Evolutionary conservation across 2,797 vertebrate species (phyloP).

Genomic region (Oryzias sinensis): DNA sequence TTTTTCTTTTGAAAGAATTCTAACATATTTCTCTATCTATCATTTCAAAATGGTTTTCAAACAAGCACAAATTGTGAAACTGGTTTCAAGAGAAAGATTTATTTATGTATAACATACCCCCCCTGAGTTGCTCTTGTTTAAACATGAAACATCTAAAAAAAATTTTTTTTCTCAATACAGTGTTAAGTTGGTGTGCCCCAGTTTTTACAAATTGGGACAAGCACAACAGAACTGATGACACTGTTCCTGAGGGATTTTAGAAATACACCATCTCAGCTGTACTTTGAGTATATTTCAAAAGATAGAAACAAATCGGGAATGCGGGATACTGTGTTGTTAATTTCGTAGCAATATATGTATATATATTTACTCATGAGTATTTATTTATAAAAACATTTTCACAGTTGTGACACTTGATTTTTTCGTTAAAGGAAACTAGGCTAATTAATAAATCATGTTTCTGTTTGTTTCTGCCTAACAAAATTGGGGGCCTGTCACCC

Average conservation of each 20-base stretch:
- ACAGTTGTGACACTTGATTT: slow-evolving; percentile 24
- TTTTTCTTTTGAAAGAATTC: too few species aligned
- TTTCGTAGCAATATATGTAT: too few species aligned
- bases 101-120: not conserved
- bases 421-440: slow-evolving; percentile 30
- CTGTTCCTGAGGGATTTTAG: slow-evolving; percentile 10
- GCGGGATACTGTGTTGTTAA: too few species aligned
- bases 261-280: slow-evolving; percentile 1
- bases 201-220: slow-evolving; percentile 34
- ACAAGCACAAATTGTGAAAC: not conserved
- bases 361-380: too few species aligned
- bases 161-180: not conserved
- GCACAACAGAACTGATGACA: slow-evolving; percentile 11
- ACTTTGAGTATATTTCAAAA: slow-evolving; percentile 12
- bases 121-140: slow-evolving; percentile 12
- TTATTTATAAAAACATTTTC: too few species aligned
- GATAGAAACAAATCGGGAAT: not conserved
- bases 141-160: slow-evolving; percentile 11
- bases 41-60: not conserved
- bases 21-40: too few species aligned
- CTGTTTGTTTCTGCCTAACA: slow-evolving; percentile 14
- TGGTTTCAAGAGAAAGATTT: not conserved
- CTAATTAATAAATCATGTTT: slow-evolving; percentile 55
- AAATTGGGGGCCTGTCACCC: slow-evolving; percentile 50
- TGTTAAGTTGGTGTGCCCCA: slow-evolving; percentile 25